These are phyloP conservation scores for Styela clava DNA, from an alignment of 23 tunicate species.

Conservation along the genomic window DNA sequence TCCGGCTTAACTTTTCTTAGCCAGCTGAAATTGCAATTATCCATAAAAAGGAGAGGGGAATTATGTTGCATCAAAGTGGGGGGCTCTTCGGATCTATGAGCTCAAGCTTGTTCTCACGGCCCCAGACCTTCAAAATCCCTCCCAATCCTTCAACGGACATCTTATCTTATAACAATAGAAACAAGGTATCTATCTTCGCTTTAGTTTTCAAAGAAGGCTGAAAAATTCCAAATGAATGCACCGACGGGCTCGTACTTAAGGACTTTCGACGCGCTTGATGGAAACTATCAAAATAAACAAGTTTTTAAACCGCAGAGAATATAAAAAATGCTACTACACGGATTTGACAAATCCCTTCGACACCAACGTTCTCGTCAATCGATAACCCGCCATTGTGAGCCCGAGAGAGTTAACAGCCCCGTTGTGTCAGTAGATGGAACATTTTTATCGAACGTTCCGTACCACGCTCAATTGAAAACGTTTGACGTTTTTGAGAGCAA, in stretches of 20 bases:
- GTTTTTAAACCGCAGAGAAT: not conserved
- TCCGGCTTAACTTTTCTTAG: slow-evolving; percentile 19
- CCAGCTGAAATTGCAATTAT: slow-evolving; percentile 36
- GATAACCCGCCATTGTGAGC: not conserved
- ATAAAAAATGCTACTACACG: not conserved
- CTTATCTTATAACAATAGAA: slow-evolving; percentile 20
- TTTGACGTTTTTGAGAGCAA: not conserved
- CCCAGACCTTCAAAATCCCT: not conserved
- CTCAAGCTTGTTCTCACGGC: slow-evolving; percentile 20
- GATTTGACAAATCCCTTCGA: not conserved
- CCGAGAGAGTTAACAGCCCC: not conserved
- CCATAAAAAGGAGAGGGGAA: not conserved
- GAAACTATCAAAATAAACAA: not conserved
- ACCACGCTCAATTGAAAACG: not conserved
- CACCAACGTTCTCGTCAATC: not conserved
- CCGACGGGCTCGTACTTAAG: not conserved
- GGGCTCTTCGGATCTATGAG: slow-evolving; percentile 17
- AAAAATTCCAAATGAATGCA: not conserved
- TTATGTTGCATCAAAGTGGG: slow-evolving; percentile 30
- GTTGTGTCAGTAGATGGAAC: not conserved
- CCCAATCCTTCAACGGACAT: slow-evolving; percentile 8
- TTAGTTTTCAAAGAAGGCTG: not conserved
- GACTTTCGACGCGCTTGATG: not conserved
- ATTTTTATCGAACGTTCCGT: not conserved
- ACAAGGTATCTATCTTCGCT: slow-evolving; percentile 9